Conservation (phyloP, 2,797 vertebrate species). For the Leucoraja ocellata region DNA sequence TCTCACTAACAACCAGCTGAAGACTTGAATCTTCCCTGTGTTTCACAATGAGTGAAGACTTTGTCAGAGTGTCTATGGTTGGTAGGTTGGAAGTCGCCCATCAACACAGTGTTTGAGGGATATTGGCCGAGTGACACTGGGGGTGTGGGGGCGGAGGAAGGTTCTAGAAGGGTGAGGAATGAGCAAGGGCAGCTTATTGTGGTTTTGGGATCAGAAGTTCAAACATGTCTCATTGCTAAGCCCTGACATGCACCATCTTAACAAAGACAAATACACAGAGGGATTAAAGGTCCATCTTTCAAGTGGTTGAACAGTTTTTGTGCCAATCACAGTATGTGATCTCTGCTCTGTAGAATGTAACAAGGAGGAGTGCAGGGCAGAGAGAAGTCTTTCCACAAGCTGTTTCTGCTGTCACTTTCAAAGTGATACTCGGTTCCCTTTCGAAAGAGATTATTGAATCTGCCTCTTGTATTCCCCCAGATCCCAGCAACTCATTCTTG, state of each 20-base stretch:
- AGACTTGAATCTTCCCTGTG: neutral
- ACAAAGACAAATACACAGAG: too few species aligned
- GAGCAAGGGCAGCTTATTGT: too few species aligned
- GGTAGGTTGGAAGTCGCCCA: neutral
- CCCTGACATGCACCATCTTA: neutral
- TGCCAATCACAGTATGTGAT: neutral
- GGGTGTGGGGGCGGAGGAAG: neutral
- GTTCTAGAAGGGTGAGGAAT: neutral
- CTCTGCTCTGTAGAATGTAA: neutral
- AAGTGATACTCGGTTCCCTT: neutral
- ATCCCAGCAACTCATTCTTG: neutral
- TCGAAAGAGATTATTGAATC: neutral
- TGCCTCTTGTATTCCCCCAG: neutral
- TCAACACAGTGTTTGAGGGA: neutral
- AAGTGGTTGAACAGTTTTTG: neutral
- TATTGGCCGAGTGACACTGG: neutral
- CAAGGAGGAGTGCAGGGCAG: neutral
- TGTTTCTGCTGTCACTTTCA: neutral
- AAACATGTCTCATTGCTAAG: neutral
- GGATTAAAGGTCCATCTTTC: neutral
- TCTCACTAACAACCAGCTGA: neutral
- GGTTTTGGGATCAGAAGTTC: neutral
- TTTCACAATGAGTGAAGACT: neutral
- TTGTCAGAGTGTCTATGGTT: neutral
- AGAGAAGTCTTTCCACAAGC: neutral